Conservation (phyloP, 2,888 invertebrate genomes). For the Drosophila mercatorum region DNA sequence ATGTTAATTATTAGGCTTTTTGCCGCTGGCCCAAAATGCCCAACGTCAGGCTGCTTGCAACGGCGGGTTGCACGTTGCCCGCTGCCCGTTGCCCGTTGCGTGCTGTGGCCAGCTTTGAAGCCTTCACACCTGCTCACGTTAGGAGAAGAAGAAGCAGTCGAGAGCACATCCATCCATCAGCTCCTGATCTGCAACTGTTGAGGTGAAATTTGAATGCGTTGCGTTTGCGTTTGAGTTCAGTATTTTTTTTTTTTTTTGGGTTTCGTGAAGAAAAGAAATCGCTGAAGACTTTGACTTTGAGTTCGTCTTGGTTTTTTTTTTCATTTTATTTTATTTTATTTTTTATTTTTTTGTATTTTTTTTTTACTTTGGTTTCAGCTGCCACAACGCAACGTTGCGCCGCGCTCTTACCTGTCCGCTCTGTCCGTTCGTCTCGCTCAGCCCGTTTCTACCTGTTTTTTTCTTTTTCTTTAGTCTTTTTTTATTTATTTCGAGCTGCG, state of each 20-base stretch:
- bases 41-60: conserved; percentile 21
- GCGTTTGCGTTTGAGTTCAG: conserved; percentile 27
- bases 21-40: conserved; percentile 52
- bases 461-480: conserved; percentile 22
- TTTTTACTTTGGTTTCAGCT: conserved; percentile 48
- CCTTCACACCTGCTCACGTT: conserved; percentile 39
- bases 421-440: conserved; percentile 14
- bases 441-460: conserved; percentile 54
- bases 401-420: conserved; percentile 29
- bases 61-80: conserved; percentile 23
- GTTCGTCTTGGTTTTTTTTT: conserved; percentile 9
- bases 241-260: background rate
- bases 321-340: conserved; percentile 15
- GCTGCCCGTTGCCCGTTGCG: conserved; percentile 19
- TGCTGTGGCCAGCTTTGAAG: conserved; percentile 26
- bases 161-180: conserved; percentile 40
- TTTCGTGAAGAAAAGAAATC: conserved; percentile 56
- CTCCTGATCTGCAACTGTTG: conserved; percentile 48
- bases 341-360: conserved; percentile 19
- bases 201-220: conserved; percentile 65
- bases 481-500: conserved; percentile 50
- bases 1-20: conserved; percentile 78
- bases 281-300: conserved; percentile 41
- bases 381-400: conserved; percentile 34
- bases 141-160: conserved; percentile 1